Evolutionary conservation across 2,888 invertebrate species (phyloP), one percentile per base, ranked within the genome.

Genomic region (Gortyna flavago): DNA sequence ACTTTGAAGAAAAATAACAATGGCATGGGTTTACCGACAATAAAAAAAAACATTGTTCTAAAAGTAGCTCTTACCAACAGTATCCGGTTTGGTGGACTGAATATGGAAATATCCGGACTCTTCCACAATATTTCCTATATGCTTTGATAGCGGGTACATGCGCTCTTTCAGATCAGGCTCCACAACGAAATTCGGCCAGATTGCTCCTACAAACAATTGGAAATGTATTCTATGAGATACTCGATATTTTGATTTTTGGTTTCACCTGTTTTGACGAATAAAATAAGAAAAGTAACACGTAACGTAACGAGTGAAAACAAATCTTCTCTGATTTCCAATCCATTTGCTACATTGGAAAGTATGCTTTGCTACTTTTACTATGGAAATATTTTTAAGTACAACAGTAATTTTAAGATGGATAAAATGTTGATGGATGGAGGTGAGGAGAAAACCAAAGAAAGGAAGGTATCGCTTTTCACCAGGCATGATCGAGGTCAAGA

Each of bases 21-120:
- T 25, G 25, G 25, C 51, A 25, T 9, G 25, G 51, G 25, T 8
- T 25, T 51, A 21, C 51, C 9, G 25, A 54, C 9, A n/a, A 9
- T 7, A 25, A 25, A 18, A 74, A 41, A 57, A 38, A 41, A 59
- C 1, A 1, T 57, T 41, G 6, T 29, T 21, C 0, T 51, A 44
- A 16, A 32, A 35, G 18, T 32, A 61, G 59, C 16, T 90, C 95
- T 92, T 91, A 98, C 98, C 98, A 69, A 98, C 91, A 48, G 98
- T 98, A 88, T 98, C 98, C 0, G 98, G 98, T 90, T 98, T 98
- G 1, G 98, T 98, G 4, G 97, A 97, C 88, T 98, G 98, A 41
- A 98, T 90, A 75, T 95, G 93, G 77, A 93, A 80, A 83, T 95
- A 93, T 35, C 95, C 96, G 0, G 91, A 83, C 77, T 95, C 96